Evolutionary conservation across 2,113 vertebrate genomes (phyloP), one percentile per base, ranked within the genome.

Genomic region (Erpornis zantholeuca): DNA sequence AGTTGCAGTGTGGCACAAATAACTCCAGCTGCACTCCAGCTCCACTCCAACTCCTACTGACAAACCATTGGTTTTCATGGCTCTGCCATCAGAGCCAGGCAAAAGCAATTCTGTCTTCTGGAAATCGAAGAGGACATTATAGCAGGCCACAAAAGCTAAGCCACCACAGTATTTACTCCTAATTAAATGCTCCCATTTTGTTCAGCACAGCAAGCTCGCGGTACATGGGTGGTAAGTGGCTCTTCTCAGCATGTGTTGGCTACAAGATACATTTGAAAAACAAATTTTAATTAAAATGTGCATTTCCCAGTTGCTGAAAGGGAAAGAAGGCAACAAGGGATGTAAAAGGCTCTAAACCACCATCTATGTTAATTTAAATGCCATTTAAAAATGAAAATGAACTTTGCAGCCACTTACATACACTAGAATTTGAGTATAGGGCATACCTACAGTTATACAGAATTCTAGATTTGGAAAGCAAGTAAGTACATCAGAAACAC

Each of bases 271-370:
- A 94, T 91, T 96, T 95, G 82, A 69, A 92, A 96, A 96, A 16
- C 60, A 88, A 61, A 65, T 38, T 80, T 95, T 97, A 96, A 96
- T 96, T 96, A 95, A 76, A 82, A 80, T 42, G 50, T 65, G 42
- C 23, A 69, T 92, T 94, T 91, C 57, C 89, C 33, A 79, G 54
- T 57, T 77, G 59, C 50, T 77, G 47, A 88, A 91, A 91, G 54
- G 45, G 38, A 91, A 89, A 82, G 14, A 76, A 79, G 18, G 9
- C 24, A 82, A 42, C 69, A 85, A 82, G 73, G 44, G 47, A 50
- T 23, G 36, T 15, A 76, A 70, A 76, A 65, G 14, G 38, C 63
- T 90, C 50, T 80, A 90, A 91, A 45, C 38, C 45, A 73, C 54
- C 57, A 57, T 87, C n/a, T 54, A 50, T 22, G 12, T 79, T 70